Conservation (phyloP, 2,888 invertebrate species). For the Microctonus aethiopoides region DNA sequence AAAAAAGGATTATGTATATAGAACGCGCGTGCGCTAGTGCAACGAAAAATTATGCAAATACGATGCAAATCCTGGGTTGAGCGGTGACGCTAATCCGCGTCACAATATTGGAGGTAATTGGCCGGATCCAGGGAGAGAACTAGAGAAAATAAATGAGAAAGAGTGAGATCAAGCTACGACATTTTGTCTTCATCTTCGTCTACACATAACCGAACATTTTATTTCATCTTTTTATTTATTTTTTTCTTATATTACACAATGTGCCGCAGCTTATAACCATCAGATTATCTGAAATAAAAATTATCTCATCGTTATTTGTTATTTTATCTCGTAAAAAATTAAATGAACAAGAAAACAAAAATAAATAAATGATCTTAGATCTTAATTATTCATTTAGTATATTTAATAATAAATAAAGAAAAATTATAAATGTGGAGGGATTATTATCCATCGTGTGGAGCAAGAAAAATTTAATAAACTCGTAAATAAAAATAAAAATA, state of each 20-base stretch:
- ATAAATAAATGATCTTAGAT: background rate
- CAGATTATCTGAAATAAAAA: slow-evolving; percentile 28
- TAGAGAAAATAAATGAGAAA: background rate
- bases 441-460: no score
- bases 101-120: slow-evolving; percentile 66
- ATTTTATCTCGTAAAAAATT: background rate
- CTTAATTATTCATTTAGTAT: background rate
- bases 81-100: slow-evolving; percentile 64
- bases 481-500: no score
- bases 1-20: slow-evolving; percentile 39
- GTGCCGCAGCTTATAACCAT: background rate
- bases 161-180: slow-evolving; percentile 10
- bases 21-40: slow-evolving; percentile 46
- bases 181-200: slow-evolving; percentile 26
- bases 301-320: background rate
- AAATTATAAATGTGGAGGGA: no score
- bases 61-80: slow-evolving; percentile 62
- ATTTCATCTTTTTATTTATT: slow-evolving; percentile 11
- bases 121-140: slow-evolving; percentile 45
- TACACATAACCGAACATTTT: slow-evolving; percentile 15
- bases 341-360: background rate
- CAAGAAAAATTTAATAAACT: no score
- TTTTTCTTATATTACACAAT: slow-evolving; percentile 1
- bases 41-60: slow-evolving; percentile 65
- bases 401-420: no score